Evolutionary conservation across 2,113 vertebrate genomes (phyloP).

Genomic region (Mirza zaza): DNA sequence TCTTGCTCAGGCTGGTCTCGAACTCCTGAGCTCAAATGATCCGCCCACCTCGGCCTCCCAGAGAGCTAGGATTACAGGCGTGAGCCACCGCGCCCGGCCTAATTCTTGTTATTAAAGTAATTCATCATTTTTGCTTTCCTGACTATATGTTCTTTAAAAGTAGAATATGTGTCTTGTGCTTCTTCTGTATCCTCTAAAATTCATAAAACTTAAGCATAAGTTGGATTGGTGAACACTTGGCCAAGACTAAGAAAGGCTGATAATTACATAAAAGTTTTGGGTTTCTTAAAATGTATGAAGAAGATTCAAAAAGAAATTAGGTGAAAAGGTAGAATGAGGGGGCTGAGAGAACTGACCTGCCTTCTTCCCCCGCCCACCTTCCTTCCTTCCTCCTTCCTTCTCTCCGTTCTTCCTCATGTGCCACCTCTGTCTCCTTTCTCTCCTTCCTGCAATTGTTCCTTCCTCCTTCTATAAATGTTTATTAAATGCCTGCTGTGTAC

Average conservation of each 20-base stretch:
- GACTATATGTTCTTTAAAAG: not conserved
- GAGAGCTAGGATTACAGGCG: no score
- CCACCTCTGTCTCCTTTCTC: not conserved
- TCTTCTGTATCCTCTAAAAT: not conserved
- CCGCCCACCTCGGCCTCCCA: no score
- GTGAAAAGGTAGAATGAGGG: not conserved
- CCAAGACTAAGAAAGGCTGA: not conserved
- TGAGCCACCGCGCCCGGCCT: no score
- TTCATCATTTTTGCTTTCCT: no score
- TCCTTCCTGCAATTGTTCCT: not conserved
- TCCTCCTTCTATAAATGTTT: not conserved
- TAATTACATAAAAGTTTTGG: not conserved
- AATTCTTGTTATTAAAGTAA: not conserved
- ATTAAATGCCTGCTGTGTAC: not conserved
- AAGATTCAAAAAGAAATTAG: not conserved
- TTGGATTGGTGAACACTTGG: not conserved
- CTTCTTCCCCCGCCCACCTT: not conserved
- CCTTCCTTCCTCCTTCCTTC: not conserved
- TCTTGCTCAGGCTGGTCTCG: no score
- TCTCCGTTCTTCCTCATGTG: accelerated
- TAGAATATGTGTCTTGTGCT: not conserved
- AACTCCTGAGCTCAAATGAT: no score
- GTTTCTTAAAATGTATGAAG: not conserved
- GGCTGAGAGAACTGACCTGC: not conserved
- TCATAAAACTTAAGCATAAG: not conserved